Base-by-base conservation (phyloP, 92 coral and sea anemone genomes). In the Umimayanthus chanpuru region DNA sequence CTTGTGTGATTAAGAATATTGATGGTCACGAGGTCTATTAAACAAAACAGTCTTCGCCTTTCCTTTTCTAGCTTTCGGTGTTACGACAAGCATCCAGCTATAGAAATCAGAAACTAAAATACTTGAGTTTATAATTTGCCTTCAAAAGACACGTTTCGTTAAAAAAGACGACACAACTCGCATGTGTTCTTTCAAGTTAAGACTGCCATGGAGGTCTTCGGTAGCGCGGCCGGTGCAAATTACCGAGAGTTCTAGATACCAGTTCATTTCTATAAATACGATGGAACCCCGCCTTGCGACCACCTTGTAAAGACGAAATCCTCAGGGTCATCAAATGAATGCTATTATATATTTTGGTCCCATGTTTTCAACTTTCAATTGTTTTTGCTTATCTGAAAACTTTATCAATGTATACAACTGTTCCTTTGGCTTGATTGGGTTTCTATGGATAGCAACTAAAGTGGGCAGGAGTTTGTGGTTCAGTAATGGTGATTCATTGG, bases 221-320 rank as follows among this genome's bases (percentile, higher is more conserved):
- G 32, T 67, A 32, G 58, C 68, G 68, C 26, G 4, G 8, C 68
- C 15, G 7, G 7, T 56, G 2, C 3, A n/a, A 15, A 16, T 56
- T 56, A 56, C 66, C 6, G 6, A 56, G 66, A 56, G 66, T 56
- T 61, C 21, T 61, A 61, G 41, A 29, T 9, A 26, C 76, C 76
- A 26, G 76, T 71, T 32, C 76, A 73, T 73, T 73, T 73, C 78
- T 73, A 73, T 29, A 73, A 32, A 75, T 75, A 39, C 25, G 4
- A 16, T 6, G 26, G 68, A 61, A 23, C 68, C 68, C 68, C 68
- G 26, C 68, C 68, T 61, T 18, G n/a, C n/a, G 26, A 61, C 68
- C 9, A 20, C 68, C 68, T 61, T 32, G 10, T 32, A 20, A 6
- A 30, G 47, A 15, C 21, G 77, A 36, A 18, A 20, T 39, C 79